Percentiles rank a stretch among this genome's conserved stretches.
phyloP scores from a whole-genome alignment of 2,113 vertebrate species.

The Lasiurus borealis region DNA sequence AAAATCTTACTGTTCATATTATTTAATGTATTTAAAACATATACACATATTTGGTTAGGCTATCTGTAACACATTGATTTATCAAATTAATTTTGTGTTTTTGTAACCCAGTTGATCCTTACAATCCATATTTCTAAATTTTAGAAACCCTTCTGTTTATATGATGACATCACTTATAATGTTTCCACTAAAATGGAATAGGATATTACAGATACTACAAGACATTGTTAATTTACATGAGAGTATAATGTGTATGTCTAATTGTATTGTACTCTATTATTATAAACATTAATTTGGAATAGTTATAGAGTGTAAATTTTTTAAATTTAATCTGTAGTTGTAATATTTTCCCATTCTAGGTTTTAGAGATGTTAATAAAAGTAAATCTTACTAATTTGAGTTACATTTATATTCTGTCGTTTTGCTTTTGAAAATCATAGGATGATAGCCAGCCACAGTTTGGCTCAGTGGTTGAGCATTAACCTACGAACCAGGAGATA shows the following conservation, averaged over 20 bases:
- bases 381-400: constrained; percentile 53
- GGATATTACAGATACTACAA: constrained; percentile 40
- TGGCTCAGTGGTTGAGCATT: too few species aligned
- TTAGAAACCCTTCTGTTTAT: constrained; percentile 30
- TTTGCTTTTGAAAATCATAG: constrained; percentile 64
- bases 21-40: constrained; percentile 51
- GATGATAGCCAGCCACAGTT: background rate
- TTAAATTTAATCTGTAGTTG: constrained; percentile 29
- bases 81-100: constrained; percentile 59
- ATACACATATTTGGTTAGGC: constrained; percentile 31
- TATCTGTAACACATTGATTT: constrained; percentile 44
- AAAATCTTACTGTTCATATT: constrained; percentile 18
- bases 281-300: constrained; percentile 30
- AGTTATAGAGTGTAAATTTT: constrained; percentile 27
- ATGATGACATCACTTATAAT: constrained; percentile 33
- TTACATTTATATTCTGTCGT: constrained; percentile 53
- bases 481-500: too few species aligned
- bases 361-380: constrained; percentile 59
- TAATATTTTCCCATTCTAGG: background rate
- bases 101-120: constrained; percentile 38
- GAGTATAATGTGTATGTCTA: constrained; percentile 27
- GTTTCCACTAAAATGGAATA: constrained; percentile 48
- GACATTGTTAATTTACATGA: constrained; percentile 45
- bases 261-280: background rate
- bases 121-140: constrained; percentile 50